Base-by-base conservation (phyloP, 2,888 invertebrate species). In the Zelleria hepariella region DNA sequence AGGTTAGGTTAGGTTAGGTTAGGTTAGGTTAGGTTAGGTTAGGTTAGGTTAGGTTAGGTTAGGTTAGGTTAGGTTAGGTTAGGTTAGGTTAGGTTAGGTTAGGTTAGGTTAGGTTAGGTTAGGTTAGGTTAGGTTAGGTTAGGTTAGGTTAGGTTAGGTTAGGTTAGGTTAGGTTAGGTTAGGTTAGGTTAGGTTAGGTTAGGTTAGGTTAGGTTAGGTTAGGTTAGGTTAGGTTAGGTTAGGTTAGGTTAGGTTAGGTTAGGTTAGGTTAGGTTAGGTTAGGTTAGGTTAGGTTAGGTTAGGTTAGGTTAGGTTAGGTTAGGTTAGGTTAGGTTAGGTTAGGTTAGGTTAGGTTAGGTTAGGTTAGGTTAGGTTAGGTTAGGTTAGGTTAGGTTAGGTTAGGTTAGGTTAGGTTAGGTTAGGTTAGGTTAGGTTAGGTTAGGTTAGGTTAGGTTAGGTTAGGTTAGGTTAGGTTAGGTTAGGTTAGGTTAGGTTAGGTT, bases 391-490 rank as follows among this genome's bases (percentile, higher is more conserved):
- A 61, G 60, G 61, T 61, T 61, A 59, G 61, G 59, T 60, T 60
- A 60, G 57, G 59, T 60, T 60, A 57, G 57, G 59, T 57, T 60
- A 55, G 55, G 61, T 61, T 61, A 61, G 61, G 61, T 61, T 61
- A 61, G 61, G 61, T 61, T 61, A 61, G 61, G 61, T 61, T 61
- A 61, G 61, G 61, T 61, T 61, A 61, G 61, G 61, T 61, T 61
- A 61, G 61, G 61, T 60, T 60, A 60, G 60, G 60, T 60, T 60
- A 60, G 60, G 60, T 60, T 60, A 60, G 60, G 60, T 60, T 60
- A 60, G 60, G 60, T 60, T 60, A 60, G 60, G 60, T 60, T 60
- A 60, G 60, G 60, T 60, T 60, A 62, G 59, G 61, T 61, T 61
- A 61, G 61, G 61, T 61, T 61, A 61, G 61, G 61, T 61, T 61